Conservation (phyloP, 2,888 invertebrate species). For the Oxyscelio sp. region DNA sequence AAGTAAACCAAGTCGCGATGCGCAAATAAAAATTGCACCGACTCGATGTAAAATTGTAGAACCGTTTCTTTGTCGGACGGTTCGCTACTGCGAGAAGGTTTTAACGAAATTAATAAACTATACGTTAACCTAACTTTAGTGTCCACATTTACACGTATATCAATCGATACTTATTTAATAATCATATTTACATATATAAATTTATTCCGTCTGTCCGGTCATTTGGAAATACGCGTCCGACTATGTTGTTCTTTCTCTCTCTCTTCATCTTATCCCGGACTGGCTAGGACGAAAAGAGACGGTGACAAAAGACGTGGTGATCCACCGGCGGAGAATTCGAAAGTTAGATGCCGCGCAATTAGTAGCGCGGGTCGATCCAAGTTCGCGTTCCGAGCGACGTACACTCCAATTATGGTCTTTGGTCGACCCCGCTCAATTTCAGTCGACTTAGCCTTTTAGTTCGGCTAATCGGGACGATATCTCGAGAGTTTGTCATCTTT, state of each 20-base stretch:
- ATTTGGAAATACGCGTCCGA: too few relatives aligned
- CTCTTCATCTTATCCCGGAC: not conserved
- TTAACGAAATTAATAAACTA: slow-evolving; percentile 54
- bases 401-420: slow-evolving; percentile 76
- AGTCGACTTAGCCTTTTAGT: slow-evolving; percentile 69
- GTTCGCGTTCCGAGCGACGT: slow-evolving; percentile 68
- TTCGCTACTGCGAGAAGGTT: slow-evolving; percentile 24
- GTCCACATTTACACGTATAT: too few relatives aligned
- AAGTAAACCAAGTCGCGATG: not conserved
- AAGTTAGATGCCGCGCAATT: slow-evolving; percentile 75
- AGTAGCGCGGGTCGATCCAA: slow-evolving; percentile 65
- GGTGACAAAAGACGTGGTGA: slow-evolving; percentile 20
- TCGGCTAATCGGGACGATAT: slow-evolving; percentile 50
- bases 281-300: slow-evolving; percentile 23
- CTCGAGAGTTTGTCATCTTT: slow-evolving; percentile 61
- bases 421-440: slow-evolving; percentile 57
- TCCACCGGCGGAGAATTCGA: slow-evolving; percentile 62
- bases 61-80: slow-evolving; percentile 18
- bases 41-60: not conserved
- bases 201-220: too few relatives aligned
- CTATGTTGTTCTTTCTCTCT: not conserved
- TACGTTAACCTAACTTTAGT: slow-evolving; percentile 58
- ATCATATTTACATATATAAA: too few relatives aligned
- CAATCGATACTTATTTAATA: too few relatives aligned
- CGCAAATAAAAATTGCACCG: slow-evolving; percentile 4